phyloP scores from a whole-genome alignment of 1,140 invertebrate genomes.

The Sogatella furcifera region DNA sequence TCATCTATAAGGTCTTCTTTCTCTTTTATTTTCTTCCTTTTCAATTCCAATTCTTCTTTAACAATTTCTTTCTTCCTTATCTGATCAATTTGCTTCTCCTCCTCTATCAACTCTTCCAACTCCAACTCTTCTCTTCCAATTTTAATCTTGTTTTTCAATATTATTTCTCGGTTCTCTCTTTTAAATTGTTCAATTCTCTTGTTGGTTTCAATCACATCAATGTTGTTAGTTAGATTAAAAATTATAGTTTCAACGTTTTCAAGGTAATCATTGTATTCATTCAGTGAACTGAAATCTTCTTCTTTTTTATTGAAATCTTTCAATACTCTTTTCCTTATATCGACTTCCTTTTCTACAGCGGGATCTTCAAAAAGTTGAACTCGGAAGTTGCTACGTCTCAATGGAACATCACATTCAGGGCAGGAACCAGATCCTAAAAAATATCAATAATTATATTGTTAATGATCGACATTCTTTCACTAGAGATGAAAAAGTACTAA shows the following conservation, averaged over 20 bases:
- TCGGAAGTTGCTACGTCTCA: conserved; percentile 83
- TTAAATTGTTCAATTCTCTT: conserved; percentile 87
- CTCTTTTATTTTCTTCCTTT: conserved; percentile 69
- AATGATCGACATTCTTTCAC: too few relatives aligned
- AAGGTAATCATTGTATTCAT: conserved; percentile 88
- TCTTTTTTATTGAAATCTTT: conserved; percentile 88
- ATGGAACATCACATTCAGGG: conserved; percentile 78
- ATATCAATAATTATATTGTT: too few relatives aligned
- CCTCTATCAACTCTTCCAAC: conserved; percentile 75
- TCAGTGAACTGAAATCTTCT: conserved; percentile 69
- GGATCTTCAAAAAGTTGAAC: conserved; percentile 94
- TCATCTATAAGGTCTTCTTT: conserved; percentile 90
- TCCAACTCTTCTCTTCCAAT: conserved; percentile 55
- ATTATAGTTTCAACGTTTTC: conserved; percentile 87
- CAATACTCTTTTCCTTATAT: conserved; percentile 80
- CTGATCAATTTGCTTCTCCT: conserved; percentile 38
- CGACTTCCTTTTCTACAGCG: conserved; percentile 93
- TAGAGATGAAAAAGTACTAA: too few relatives aligned
- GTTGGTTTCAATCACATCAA: conserved; percentile 82
- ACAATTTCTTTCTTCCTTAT: conserved; percentile 26
- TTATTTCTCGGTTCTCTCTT: conserved; percentile 83
- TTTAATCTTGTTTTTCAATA: conserved; percentile 70
- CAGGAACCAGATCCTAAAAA: conserved; percentile 77
- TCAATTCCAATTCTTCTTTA: conserved; percentile 57
- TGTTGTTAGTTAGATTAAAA: conserved; percentile 84